Conservation (phyloP, 2,888 invertebrate species). For the Mythimna vitellina region DNA sequence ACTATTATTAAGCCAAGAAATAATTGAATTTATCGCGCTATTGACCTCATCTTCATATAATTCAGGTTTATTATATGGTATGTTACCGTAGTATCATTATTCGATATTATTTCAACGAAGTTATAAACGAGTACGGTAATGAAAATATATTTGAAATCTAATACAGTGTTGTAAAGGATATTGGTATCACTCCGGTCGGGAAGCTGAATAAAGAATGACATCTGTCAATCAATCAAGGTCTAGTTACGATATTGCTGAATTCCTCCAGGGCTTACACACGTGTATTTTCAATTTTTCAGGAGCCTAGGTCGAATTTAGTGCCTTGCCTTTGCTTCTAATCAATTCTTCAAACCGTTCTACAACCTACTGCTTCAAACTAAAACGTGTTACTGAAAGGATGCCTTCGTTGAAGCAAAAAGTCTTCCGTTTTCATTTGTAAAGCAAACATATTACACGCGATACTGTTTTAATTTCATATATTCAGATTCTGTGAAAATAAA, state of each 20-base stretch:
- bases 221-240: slow-evolving; percentile 27
- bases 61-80: no score
- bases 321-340: neutral
- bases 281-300: neutral
- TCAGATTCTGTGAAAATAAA: neutral
- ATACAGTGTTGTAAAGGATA: neutral
- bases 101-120: neutral
- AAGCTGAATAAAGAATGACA: slow-evolving; percentile 26
- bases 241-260: slow-evolving; percentile 1
- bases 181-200: neutral
- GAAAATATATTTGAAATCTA: slow-evolving; percentile 26
- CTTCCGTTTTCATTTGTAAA: slow-evolving; percentile 33
- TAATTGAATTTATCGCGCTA: no score
- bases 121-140: slow-evolving; percentile 1
- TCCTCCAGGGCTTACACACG: slow-evolving; percentile 4
- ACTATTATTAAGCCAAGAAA: no score
- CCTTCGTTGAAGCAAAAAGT: slow-evolving; percentile 3
- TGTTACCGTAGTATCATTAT: no score
- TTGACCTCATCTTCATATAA: neutral
- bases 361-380: neutral
- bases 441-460: neutral
- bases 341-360: neutral
- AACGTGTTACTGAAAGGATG: neutral
- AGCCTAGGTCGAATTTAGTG: no score
- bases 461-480: slow-evolving; percentile 19